Evolutionary conservation across 2,113 vertebrate species (phyloP).

Genomic region (Microtus oregoni): DNA sequence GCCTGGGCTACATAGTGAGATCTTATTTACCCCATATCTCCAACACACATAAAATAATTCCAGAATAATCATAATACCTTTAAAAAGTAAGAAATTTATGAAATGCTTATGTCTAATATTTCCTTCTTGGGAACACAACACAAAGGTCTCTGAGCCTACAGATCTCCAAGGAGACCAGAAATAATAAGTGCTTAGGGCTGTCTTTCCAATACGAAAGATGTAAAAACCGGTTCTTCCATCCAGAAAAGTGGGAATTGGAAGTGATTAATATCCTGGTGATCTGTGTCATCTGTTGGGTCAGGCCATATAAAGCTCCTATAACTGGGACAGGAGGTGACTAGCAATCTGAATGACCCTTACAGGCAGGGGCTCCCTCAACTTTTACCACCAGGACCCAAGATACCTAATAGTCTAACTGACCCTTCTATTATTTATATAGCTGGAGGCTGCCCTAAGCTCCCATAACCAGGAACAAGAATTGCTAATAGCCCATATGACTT

Average conservation of each 20-base stretch:
- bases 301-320: not conserved
- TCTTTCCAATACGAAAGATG: not conserved
- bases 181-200: not conserved
- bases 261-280: not conserved
- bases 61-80: not conserved
- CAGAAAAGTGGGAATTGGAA: not conserved
- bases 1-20: not conserved
- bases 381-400: not conserved
- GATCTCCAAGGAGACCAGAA: not conserved
- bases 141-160: not conserved
- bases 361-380: not conserved
- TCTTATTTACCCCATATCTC: not conserved
- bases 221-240: not conserved
- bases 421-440: not conserved
- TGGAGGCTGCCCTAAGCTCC: not conserved
- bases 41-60: not conserved
- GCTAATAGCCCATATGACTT: not conserved
- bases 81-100: not conserved
- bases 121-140: not conserved
- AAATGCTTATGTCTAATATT: constrained; percentile 7
- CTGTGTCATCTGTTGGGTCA: not conserved
- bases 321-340: not conserved
- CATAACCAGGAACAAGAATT: not conserved
- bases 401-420: not conserved
- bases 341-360: not conserved